Conservation (phyloP, 1,140 invertebrate species). For the Trichonephila clavata region DNA sequence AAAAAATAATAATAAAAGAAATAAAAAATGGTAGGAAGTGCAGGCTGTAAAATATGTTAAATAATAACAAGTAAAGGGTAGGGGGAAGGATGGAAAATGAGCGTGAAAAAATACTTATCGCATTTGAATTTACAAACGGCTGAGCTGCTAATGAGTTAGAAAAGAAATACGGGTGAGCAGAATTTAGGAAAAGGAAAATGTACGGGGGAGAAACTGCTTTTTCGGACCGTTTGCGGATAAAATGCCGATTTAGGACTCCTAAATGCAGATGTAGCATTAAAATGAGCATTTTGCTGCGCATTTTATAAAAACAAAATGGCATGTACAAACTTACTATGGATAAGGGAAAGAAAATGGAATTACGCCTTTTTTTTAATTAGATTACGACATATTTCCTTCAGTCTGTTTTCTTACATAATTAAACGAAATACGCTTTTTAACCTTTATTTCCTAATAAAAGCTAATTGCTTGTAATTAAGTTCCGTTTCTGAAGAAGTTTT, state of each 20-base stretch:
- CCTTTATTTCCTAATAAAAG: background rate
- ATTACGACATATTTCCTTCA: background rate
- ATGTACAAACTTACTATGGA: background rate
- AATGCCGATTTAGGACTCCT: slow-evolving; percentile 35
- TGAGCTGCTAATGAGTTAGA: slow-evolving; percentile 51
- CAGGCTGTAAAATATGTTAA: slow-evolving; percentile 50
- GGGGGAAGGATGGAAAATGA: background rate
- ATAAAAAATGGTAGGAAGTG: slow-evolving; percentile 9
- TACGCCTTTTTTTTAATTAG: background rate
- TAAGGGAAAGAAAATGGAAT: background rate
- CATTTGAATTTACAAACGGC: slow-evolving; percentile 67
- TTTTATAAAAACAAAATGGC: slow-evolving; percentile 20
- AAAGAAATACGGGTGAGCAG: slow-evolving; percentile 12
- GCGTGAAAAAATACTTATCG: slow-evolving; percentile 60
- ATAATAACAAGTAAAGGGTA: slow-evolving; percentile 31
- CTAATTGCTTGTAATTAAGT: slow-evolving; percentile 4
- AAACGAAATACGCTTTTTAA: slow-evolving; percentile 1
- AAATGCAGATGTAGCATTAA: slow-evolving; percentile 43
- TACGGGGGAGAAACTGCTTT: background rate
- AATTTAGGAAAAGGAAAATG: slow-evolving; percentile 13
- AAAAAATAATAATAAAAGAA: background rate
- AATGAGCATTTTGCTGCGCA: background rate
- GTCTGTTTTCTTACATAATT: slow-evolving; percentile 10
- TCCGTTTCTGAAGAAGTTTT: background rate
- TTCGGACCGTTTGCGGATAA: slow-evolving; percentile 35